Evolutionary conservation across 1,140 invertebrate genomes (phyloP).

Genomic region (Mercenaria mercenaria): DNA sequence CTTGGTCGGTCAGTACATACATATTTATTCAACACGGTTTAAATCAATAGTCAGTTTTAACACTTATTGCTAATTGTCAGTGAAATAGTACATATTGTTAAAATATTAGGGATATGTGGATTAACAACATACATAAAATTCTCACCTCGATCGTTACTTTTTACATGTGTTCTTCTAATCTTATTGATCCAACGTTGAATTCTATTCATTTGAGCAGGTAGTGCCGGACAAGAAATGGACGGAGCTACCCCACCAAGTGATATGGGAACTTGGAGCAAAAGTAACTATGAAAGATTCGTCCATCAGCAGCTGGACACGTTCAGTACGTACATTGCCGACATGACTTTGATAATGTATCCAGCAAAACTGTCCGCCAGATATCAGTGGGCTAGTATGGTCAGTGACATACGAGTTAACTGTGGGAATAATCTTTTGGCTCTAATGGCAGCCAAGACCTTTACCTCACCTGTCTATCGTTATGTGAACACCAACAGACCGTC

Average conservation of each 20-base stretch:
- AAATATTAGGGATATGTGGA: too few species aligned
- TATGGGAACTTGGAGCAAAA: constrained; percentile 36
- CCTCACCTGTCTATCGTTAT: constrained; percentile 50
- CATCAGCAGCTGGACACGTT: neutral
- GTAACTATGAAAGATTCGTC: constrained; percentile 35
- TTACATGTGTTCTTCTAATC: too few species aligned
- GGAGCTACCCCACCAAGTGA: neutral
- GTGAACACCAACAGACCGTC: constrained; percentile 29
- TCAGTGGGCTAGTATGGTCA: constrained; percentile 45
- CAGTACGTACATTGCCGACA: constrained; percentile 12
- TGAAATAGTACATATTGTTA: too few species aligned
- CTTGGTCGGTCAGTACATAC: constrained; percentile 56
- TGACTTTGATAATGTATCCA: constrained; percentile 44
- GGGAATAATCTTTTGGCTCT: constrained; percentile 28
- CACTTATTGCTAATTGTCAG: too few species aligned
- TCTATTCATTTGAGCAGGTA: neutral
- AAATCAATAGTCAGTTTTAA: too few species aligned
- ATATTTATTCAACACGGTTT: too few species aligned
- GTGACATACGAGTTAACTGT: constrained; percentile 52
- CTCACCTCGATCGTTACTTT: too few species aligned
- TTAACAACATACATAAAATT: too few species aligned
- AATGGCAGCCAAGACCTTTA: neutral
- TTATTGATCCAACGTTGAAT: too few species aligned
- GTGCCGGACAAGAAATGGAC: constrained; percentile 40
- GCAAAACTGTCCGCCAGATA: neutral